These are phyloP conservation scores for Malacoctenus gilli DNA, from an alignment of 2,797 vertebrate species.

Conservation along the genomic window DNA sequence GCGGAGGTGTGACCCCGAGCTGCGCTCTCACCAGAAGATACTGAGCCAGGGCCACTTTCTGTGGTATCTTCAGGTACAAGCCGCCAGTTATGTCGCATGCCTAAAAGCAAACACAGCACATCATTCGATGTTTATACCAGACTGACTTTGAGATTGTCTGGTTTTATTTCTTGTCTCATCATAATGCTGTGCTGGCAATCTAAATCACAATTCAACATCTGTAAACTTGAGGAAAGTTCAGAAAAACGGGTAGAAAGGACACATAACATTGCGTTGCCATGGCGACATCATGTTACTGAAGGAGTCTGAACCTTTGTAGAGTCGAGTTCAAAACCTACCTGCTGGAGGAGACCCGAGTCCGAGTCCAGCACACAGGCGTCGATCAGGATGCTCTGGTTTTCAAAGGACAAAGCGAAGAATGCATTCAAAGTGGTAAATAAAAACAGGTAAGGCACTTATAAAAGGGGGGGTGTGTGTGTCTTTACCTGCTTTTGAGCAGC, in stretches of 20 bases:
- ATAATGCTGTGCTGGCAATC: too few species aligned
- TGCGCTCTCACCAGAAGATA: slow-evolving; percentile 89
- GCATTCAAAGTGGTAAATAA: too few species aligned
- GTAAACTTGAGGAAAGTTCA: too few species aligned
- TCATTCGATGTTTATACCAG: background rate
- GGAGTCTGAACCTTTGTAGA: too few species aligned
- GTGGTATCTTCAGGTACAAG: slow-evolving; percentile 93
- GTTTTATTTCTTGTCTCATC: background rate
- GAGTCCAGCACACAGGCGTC: slow-evolving; percentile 96
- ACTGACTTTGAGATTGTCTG: too few species aligned
- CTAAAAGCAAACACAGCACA: slow-evolving; percentile 71
- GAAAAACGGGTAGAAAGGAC: too few species aligned
- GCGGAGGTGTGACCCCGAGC: background rate
- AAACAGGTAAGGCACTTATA: too few species aligned
- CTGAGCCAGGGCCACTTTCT: slow-evolving; percentile 90
- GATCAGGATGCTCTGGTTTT: slow-evolving; percentile 90
- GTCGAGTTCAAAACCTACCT: slow-evolving; percentile 82
- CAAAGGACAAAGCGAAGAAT: slow-evolving; percentile 27
- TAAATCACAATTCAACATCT: too few species aligned
- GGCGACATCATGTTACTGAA: too few species aligned
- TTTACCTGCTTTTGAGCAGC: slow-evolving; percentile 96
- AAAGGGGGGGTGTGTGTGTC: background rate
- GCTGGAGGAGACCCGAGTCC: slow-evolving; percentile 95
- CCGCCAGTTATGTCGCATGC: slow-evolving; percentile 98
- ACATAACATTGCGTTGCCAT: too few species aligned